Evolutionary conservation across 2,888 invertebrate species (phyloP).

Genomic region (Drosophila lacicola): DNA sequence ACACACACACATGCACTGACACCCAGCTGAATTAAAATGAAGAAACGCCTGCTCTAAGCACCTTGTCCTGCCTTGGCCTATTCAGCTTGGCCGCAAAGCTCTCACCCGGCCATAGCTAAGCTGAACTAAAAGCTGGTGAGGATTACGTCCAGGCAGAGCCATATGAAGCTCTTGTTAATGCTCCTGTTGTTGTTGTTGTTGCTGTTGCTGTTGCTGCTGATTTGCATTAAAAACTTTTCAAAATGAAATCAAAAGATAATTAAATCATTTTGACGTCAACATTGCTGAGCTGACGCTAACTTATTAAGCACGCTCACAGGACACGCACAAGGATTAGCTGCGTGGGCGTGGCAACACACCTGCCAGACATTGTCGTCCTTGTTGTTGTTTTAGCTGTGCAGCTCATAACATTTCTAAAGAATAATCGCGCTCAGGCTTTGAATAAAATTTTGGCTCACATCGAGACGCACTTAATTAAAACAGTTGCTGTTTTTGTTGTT

Average conservation of each 20-base stretch:
- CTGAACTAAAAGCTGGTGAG: constrained; percentile 39
- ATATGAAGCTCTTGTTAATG: constrained; percentile 7
- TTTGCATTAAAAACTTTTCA: constrained; percentile 48
- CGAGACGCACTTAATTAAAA: constrained; percentile 57
- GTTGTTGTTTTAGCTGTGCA: not conserved
- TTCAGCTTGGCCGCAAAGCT: constrained; percentile 2
- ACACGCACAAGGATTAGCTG: not conserved
- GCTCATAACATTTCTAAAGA: constrained; percentile 27
- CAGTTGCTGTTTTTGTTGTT: constrained; percentile 9
- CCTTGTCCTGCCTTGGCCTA: constrained; percentile 7
- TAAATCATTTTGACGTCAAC: constrained; percentile 47
- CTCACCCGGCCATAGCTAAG: constrained; percentile 19
- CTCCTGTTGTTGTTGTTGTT: constrained; percentile 27
- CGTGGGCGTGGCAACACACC: not conserved
- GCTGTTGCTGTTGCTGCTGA: constrained; percentile 9
- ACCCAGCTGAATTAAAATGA: constrained; percentile 41
- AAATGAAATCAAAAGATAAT: constrained; percentile 58
- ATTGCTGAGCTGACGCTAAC: constrained; percentile 14
- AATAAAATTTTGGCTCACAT: constrained; percentile 26
- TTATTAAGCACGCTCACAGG: not conserved
- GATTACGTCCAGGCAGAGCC: constrained; percentile 40
- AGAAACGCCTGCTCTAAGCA: not conserved
- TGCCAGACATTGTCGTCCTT: not conserved
- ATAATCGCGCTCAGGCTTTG: constrained; percentile 12
- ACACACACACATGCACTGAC: not conserved